Evolutionary conservation across 2,113 vertebrate genomes (phyloP).

Genomic region (Limnothrissa miodon): DNA sequence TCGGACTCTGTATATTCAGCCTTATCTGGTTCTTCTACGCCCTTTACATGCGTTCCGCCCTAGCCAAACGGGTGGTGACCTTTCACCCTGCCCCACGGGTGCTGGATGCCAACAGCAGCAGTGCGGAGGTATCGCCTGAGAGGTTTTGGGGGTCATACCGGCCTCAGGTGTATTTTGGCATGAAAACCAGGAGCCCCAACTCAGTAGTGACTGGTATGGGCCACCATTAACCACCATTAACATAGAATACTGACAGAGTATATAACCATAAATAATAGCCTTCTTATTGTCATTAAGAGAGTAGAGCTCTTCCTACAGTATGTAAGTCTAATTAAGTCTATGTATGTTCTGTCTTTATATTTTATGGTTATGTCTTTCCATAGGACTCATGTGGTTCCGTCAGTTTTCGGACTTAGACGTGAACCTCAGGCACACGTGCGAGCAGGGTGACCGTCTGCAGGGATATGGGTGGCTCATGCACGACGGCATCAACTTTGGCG

Average conservation of each 20-base stretch:
- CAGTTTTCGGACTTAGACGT: slow-evolving; percentile 74
- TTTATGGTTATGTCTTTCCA: neutral
- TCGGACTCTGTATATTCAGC: slow-evolving; percentile 76
- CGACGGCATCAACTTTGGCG: slow-evolving; percentile 84
- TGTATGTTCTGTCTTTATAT: neutral
- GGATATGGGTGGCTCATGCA: slow-evolving; percentile 91
- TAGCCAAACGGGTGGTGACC: slow-evolving; percentile 72
- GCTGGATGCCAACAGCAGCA: slow-evolving; percentile 72
- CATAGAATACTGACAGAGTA: neutral
- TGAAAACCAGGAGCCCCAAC: slow-evolving; percentile 88
- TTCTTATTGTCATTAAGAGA: neutral
- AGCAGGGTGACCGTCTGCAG: slow-evolving; percentile 80
- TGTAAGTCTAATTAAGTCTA: neutral
- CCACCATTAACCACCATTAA: neutral
- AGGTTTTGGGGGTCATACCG: slow-evolving; percentile 93
- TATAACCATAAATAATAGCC: neutral
- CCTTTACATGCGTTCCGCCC: slow-evolving; percentile 72
- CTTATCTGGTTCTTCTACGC: slow-evolving; percentile 73
- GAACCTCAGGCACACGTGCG: slow-evolving; percentile 85
- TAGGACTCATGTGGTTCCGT: slow-evolving; percentile 93
- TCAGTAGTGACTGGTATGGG: slow-evolving; percentile 83
- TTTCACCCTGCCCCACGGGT: slow-evolving; percentile 75
- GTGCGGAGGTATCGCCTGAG: slow-evolving; percentile 69
- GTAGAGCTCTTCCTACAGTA: no score
- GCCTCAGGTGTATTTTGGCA: slow-evolving; percentile 92